phyloP scores from a whole-genome alignment of 2,888 invertebrate genomes.

The Scaptomyza tumidula region DNA sequence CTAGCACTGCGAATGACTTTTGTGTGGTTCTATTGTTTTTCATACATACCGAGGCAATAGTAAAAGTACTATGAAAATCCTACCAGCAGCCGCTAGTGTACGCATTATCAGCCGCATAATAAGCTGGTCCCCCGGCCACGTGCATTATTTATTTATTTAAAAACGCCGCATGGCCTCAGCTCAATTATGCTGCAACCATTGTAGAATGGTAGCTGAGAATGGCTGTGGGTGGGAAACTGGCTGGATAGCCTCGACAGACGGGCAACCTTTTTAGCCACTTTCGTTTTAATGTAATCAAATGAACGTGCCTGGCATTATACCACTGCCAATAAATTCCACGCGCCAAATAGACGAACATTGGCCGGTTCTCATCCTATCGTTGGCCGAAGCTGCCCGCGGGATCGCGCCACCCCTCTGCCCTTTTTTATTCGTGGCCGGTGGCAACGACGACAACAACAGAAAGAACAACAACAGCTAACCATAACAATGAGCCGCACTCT shows the following conservation, averaged over 20 bases:
- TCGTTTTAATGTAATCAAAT: slow-evolving; percentile 82
- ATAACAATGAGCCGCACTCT: slow-evolving; percentile 63
- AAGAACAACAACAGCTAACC: slow-evolving; percentile 33
- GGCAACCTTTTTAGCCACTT: slow-evolving; percentile 80
- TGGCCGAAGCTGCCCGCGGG: slow-evolving; percentile 46
- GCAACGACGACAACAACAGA: slow-evolving; percentile 25
- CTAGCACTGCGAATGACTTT: slow-evolving; percentile 5
- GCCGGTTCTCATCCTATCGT: slow-evolving; percentile 31
- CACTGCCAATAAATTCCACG: slow-evolving; percentile 79
- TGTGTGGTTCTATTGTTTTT: slow-evolving; percentile 37
- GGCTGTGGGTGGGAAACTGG: not conserved
- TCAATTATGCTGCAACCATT: slow-evolving; percentile 52
- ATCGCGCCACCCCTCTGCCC: slow-evolving; percentile 9
- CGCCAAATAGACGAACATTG: slow-evolving; percentile 69
- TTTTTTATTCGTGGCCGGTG: not conserved
- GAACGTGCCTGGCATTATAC: slow-evolving; percentile 82
- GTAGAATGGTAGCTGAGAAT: slow-evolving; percentile 1
- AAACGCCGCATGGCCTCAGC: slow-evolving; percentile 59
- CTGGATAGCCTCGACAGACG: slow-evolving; percentile 13
- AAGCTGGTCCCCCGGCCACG: slow-evolving; percentile 54
- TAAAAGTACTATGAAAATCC: too few relatives aligned
- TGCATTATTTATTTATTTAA: slow-evolving; percentile 79
- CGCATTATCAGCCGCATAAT: slow-evolving; percentile 70
- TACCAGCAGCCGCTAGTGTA: too few relatives aligned
- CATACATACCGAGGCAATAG: slow-evolving; percentile 2